Conservation (phyloP, 2,113 vertebrate genomes). For the Paradisaea rubra region DNA sequence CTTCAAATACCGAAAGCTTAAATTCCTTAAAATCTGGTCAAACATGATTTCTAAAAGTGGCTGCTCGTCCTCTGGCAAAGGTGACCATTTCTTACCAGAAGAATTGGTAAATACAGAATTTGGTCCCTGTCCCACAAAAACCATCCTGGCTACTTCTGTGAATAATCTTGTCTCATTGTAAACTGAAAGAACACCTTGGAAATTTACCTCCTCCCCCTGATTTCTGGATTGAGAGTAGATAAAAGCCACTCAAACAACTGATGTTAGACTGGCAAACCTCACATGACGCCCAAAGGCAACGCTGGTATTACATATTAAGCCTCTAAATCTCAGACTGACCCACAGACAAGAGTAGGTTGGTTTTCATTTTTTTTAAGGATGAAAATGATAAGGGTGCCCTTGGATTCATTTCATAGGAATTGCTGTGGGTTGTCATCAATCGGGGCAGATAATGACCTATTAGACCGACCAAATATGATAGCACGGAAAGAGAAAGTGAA, state of each 20-base stretch:
- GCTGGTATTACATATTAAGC: background rate
- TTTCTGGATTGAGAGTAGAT: background rate
- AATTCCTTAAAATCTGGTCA: background rate
- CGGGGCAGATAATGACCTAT: accelerated
- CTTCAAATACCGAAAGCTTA: background rate
- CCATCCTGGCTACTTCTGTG: background rate
- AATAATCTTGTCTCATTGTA: background rate
- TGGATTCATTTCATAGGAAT: background rate
- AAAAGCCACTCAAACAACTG: background rate
- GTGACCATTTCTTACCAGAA: background rate
- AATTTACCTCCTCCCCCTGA: background rate
- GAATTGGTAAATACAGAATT: background rate
- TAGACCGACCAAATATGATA: background rate
- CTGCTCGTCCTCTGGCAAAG: background rate
- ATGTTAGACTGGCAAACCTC: background rate
- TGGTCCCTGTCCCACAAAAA: background rate
- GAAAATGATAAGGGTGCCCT: background rate
- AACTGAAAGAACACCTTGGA: background rate
- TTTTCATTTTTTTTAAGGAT: background rate
- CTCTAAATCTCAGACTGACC: background rate
- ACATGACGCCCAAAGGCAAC: background rate
- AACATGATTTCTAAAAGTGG: background rate
- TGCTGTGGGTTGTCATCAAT: background rate
- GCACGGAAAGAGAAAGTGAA: background rate
- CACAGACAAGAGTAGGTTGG: accelerated